Evolutionary conservation across 1,140 invertebrate genomes (phyloP), one percentile per base, ranked within the genome.

Genomic region (Littorina saxatilis): DNA sequence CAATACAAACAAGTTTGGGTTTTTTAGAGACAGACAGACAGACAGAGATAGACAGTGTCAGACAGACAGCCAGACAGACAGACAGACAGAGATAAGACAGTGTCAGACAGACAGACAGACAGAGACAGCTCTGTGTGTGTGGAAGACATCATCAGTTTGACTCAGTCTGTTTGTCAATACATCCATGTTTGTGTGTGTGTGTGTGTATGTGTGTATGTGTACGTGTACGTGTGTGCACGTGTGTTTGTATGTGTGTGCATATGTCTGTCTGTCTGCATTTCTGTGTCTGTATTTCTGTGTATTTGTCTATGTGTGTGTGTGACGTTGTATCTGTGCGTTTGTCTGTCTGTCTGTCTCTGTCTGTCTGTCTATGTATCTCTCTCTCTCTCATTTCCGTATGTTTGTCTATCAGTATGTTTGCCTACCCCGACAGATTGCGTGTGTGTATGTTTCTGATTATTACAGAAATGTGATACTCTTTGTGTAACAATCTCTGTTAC

Each of bases 261-360:
- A n/a, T n/a, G n/a, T n/a, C n/a, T n/a, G n/a, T n/a, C n/a, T n/a
- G n/a, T n/a, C n/a, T n/a, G n/a, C n/a, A n/a, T n/a, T n/a, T 47
- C 1, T 47, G 39, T 47, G 37, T 39, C 23, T 50, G 27, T 15
- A 47, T 47, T 13, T 75, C 20, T 52, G 27, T 75, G 43, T 35
- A 15, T 35, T 4, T 52, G 73, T 75, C n/a, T 74, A 23, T 75
- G 43, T 75, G 37, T 40, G 37, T 72, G 68, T 72, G 37, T 72
- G 68, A 17, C 35, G 15, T 15, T 72, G 68, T 40, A 27, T 72
- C 35, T 72, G 63, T 37, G 35, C 35, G 35, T 72, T 35, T 37
- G 35, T 72, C 7, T 23, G 35, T 72, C 15, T 40, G 63, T 68
- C 27, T 68, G 63, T 63, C 11, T 63, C 27, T 13, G 63, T 68